Evolutionary conservation across 2,113 vertebrate genomes (phyloP), one percentile per base, ranked within the genome.

Genomic region (Apistogramma diplotaenia): DNA sequence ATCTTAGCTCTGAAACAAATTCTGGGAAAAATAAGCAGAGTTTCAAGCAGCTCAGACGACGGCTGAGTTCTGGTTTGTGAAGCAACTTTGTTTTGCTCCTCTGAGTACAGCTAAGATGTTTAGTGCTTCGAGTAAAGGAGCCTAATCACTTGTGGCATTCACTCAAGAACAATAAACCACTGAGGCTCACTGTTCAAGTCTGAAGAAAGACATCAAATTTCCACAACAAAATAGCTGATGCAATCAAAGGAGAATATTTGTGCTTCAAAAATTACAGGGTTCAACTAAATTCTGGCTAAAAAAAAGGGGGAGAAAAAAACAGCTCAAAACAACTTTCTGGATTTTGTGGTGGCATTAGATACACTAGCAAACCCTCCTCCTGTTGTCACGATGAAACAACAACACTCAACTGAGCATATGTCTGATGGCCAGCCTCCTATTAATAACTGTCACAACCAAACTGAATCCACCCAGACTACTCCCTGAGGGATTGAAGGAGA

Each of bases 121-220:
- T 79, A 76, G 81, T 35, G 54, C 76, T 87, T 49, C 6, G 33
- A 76, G 72, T 53, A 56, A 78, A 87, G 85, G 61, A 82, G 82
- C 51, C 49, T 87, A 88, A 92, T 85, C 70, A 81, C 84, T 53
- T 40, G 16, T 78, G 89, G 87, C 78, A 84, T 88, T 73, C 81
- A 67, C 61, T 86, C 79, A 81, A 86, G 81, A 90, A 87, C 81
- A 90, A 72, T 79, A 83, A 91, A 77, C 86, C 89, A 55, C 78
- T 11, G 37, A 80, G 73, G 65, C 84, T 83, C 75, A 57, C 40
- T 6, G 5, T 81, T 81, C 31, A 82, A 81, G 62, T 75, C 59
- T 60, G 61, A 60, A 82, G 60, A 86, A 87, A 84, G 71, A 85
- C 73, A 81, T 87, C 55, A 87, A 77, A 78, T 85, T 77, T 86